phyloP scores from a whole-genome alignment of 92 coral and sea anemone genomes.

The Zoanthus sociatus region DNA sequence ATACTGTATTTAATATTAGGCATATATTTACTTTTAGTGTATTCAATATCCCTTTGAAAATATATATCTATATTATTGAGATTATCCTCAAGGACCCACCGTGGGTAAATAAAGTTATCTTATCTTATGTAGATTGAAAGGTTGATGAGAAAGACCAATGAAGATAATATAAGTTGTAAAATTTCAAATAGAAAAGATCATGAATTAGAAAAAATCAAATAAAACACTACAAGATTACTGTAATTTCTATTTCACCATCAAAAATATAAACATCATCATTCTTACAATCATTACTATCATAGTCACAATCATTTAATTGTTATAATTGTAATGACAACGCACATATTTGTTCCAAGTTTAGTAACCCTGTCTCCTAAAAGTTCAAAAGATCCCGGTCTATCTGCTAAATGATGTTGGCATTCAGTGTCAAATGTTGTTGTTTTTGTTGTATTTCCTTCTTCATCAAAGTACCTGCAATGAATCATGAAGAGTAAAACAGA shows the following conservation, averaged over 20 bases:
- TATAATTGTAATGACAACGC: conserved; percentile 40
- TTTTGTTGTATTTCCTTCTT: conserved; percentile 70
- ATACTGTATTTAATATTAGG: too few species aligned
- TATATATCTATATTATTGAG: too few species aligned
- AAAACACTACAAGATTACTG: background rate
- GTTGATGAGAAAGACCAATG: too few species aligned
- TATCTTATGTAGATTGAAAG: too few species aligned
- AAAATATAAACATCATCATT: background rate
- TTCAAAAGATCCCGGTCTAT: conserved; percentile 98
- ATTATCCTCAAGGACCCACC: too few species aligned
- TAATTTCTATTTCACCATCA: background rate
- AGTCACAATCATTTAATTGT: too few species aligned
- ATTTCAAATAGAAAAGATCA: background rate
- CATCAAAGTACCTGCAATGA: conserved; percentile 80
- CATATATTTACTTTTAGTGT: too few species aligned
- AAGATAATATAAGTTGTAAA: too few species aligned
- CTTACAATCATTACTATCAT: background rate
- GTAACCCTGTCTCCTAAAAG: conserved; percentile 97
- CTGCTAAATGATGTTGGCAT: conserved; percentile 91
- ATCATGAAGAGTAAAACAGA: background rate
- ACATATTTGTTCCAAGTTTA: conserved; percentile 96
- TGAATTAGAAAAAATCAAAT: too few species aligned
- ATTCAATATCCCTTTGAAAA: too few species aligned
- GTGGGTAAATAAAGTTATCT: too few species aligned
- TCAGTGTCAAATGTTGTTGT: conserved; percentile 85